phyloP scores from a whole-genome alignment of 2,888 invertebrate genomes.

The Craniophora ligustri region DNA sequence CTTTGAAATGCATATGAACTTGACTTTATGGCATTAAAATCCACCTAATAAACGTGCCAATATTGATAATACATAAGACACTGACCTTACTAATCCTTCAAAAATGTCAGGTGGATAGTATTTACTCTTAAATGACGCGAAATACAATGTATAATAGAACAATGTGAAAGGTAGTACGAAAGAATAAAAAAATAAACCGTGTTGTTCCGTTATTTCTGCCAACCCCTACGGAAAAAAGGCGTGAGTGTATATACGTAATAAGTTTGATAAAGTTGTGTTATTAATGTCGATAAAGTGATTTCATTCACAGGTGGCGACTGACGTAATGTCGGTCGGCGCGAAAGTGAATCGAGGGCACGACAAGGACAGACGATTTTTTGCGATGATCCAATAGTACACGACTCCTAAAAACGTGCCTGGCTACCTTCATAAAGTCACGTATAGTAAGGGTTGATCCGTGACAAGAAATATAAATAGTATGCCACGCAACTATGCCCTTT shows the following conservation, averaged over 20 bases:
- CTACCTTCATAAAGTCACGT: constrained; percentile 63
- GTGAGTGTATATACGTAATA: no score
- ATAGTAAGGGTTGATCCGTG: constrained; percentile 62
- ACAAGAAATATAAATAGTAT: constrained; percentile 57
- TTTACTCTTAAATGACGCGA: no score
- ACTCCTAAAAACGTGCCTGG: constrained; percentile 50
- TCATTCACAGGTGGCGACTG: constrained; percentile 54
- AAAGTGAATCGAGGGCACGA: constrained; percentile 71
- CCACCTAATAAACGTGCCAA: no score
- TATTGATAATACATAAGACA: no score
- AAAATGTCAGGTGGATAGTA: no score
- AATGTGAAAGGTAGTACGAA: no score
- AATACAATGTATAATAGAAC: no score
- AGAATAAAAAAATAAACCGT: no score
- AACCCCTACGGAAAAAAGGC: background rate
- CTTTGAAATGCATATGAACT: no score
- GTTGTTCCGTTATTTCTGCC: no score
- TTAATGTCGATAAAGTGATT: constrained; percentile 51
- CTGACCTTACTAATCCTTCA: no score
- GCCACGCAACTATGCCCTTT: constrained; percentile 23
- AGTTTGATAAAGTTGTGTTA: constrained; percentile 12
- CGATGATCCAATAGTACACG: constrained; percentile 58
- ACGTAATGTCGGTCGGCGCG: constrained; percentile 49
- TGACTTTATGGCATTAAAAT: no score
- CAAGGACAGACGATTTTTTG: constrained; percentile 64